Base-by-base conservation (phyloP, 2,888 invertebrate species). In the Bembecia ichneumoniformis region DNA sequence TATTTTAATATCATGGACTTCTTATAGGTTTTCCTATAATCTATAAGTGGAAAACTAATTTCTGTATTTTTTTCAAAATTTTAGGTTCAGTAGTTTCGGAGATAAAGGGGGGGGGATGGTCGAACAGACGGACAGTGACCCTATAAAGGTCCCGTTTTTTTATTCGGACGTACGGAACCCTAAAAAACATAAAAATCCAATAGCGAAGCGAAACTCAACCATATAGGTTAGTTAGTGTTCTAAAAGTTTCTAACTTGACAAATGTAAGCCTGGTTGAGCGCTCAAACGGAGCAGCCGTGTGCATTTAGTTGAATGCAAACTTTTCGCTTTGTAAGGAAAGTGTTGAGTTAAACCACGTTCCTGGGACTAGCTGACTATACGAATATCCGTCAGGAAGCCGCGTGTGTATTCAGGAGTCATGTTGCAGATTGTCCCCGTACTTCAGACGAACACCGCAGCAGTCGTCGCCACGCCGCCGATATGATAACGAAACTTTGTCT, bases 221-320 rank as follows among this genome's bases (percentile, higher is more conserved):
- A 59, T 59, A 64, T 68, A 64, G 71, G 55, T 58, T 66, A 46
- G 46, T 46, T 67, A 65, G 64, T 54, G 62, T 52, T 57, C 58
- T 52, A 58, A 67, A 72, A 72, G 66, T 71, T 73, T 65, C 60
- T 64, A 65, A 71, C 74, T 71, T 73, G 66, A 76, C 73, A 74
- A 75, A 73, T 70, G 71, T 71, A 71, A 73, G 71, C 61, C 58
- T 54, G 58, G 58, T 69, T 69, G 70, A 67, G 65, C 69, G 62
- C 66, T 68, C 74, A 73, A 74, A 70, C 69, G 70, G 60, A 14
- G 63, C 67, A 57, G 66, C 70, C 71, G 68, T 71, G 70, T 78
- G 76, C 77, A 81, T 82, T 79, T 76, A 80, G 78, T 76, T 77
- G 68, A 71, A 71, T 58, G 60, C 60, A 73, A 82, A 83, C 74